Conservation (phyloP, 1,140 invertebrate genomes). For the Orchestia grillus region DNA sequence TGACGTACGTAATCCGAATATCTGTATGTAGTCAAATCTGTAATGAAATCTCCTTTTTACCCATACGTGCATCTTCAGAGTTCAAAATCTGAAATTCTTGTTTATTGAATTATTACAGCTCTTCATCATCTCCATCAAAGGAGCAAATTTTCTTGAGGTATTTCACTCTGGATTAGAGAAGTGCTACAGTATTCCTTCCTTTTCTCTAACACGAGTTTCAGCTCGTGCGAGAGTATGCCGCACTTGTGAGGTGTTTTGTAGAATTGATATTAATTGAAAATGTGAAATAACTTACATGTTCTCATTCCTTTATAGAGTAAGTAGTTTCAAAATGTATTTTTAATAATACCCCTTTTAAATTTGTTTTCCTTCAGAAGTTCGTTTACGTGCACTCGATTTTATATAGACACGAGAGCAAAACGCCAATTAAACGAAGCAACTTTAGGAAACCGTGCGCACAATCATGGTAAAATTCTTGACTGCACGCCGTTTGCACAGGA, state of each 20-base stretch:
- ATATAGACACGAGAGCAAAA: neutral
- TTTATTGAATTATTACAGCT: neutral
- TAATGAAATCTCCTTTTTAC: no score
- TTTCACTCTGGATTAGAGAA: neutral
- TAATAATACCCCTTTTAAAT: neutral
- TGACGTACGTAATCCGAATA: no score
- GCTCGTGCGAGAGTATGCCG: neutral
- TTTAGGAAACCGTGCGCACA: neutral
- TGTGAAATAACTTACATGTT: neutral
- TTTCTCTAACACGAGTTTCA: neutral
- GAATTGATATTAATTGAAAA: neutral
- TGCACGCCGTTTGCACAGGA: neutral
- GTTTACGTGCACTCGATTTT: neutral
- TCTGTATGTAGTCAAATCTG: no score
- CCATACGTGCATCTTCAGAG: neutral
- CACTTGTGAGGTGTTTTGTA: neutral
- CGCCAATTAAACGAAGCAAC: neutral
- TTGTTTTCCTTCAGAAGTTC: neutral
- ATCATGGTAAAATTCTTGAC: neutral
- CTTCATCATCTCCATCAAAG: neutral
- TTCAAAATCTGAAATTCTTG: neutral
- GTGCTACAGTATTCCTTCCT: neutral
- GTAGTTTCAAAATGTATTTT: neutral
- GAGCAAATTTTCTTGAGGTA: neutral
- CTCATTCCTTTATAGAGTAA: neutral